Evolutionary conservation across 2,797 vertebrate genomes (phyloP).

Genomic region (Capromys pilorides): DNA sequence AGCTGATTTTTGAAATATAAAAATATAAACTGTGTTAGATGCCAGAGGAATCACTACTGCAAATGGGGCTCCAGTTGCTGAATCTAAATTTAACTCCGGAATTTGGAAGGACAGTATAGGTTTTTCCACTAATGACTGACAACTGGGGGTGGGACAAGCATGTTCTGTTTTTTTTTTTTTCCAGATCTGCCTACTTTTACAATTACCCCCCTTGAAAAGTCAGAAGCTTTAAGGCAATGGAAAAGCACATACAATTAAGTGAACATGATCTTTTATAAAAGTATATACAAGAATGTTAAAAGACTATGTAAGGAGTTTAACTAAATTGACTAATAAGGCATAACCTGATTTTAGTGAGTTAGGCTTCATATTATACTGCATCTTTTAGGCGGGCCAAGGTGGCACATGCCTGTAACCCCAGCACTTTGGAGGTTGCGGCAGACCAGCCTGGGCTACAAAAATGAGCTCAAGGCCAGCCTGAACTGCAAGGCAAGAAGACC

Average conservation of each 20-base stretch:
- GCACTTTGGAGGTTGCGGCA: no score
- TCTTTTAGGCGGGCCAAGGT: neutral
- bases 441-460: no score
- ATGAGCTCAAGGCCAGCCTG: no score
- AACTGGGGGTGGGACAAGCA: neutral
- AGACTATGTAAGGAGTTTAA: neutral
- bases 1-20: conserved; percentile 42
- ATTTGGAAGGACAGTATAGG: neutral
- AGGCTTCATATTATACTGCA: conserved; percentile 39
- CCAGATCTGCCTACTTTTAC: conserved; percentile 2
- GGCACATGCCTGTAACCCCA: no score
- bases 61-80: conserved; percentile 42
- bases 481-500: no score
- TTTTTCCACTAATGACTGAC: neutral
- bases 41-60: conserved; percentile 4
- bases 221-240: neutral
- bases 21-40: conserved; percentile 34
- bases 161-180: neutral
- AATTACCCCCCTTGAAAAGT: neutral
- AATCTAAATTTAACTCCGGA: conserved; percentile 64
- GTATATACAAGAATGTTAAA: no score
- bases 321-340: conserved; percentile 1
- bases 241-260: neutral
- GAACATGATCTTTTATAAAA: neutral
- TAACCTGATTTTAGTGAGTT: neutral